phyloP scores from a whole-genome alignment of 2,797 vertebrate genomes.

The Rhinella marina region DNA sequence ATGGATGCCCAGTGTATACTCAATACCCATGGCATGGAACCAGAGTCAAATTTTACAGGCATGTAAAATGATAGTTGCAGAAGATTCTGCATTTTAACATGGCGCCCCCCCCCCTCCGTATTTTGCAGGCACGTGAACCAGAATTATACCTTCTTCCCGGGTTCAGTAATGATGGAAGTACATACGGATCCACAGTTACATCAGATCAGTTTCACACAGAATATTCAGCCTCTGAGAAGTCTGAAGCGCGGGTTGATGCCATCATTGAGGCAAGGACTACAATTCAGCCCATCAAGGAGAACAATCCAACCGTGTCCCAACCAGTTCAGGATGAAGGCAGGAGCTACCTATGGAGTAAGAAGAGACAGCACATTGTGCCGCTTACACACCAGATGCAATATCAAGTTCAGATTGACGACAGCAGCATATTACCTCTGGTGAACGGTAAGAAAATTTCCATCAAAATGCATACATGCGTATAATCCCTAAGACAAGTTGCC shows the following conservation, averaged over 20 bases:
- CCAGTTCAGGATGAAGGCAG: constrained; percentile 64
- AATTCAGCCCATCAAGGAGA: constrained; percentile 72
- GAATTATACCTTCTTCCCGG: constrained; percentile 88
- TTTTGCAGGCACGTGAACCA: constrained; percentile 77
- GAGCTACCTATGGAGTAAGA: constrained; percentile 56
- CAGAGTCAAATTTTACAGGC: too few relatives aligned
- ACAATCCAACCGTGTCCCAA: constrained; percentile 64
- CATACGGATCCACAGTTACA: constrained; percentile 75
- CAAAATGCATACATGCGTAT: not conserved
- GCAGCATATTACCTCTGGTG: not conserved
- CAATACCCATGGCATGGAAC: too few relatives aligned
- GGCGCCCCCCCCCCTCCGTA: not conserved
- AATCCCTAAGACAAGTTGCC: not conserved
- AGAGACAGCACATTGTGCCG: constrained; percentile 67
- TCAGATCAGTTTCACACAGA: constrained; percentile 75
- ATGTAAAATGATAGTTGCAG: too few relatives aligned
- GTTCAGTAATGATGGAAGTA: constrained; percentile 74
- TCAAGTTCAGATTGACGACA: not conserved
- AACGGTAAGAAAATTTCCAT: not conserved
- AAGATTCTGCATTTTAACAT: too few relatives aligned
- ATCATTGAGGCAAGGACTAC: constrained; percentile 69
- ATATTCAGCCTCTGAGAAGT: constrained; percentile 65
- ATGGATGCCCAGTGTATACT: too few relatives aligned
- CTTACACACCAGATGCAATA: constrained; percentile 26
- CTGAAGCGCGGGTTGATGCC: constrained; percentile 67